A percentile compares a stretch with the other conserved stretches of the same genome.
These are phyloP conservation scores for Cancer borealis DNA, from an alignment of 2,888 invertebrate genomes.

Conservation along the genomic window DNA sequence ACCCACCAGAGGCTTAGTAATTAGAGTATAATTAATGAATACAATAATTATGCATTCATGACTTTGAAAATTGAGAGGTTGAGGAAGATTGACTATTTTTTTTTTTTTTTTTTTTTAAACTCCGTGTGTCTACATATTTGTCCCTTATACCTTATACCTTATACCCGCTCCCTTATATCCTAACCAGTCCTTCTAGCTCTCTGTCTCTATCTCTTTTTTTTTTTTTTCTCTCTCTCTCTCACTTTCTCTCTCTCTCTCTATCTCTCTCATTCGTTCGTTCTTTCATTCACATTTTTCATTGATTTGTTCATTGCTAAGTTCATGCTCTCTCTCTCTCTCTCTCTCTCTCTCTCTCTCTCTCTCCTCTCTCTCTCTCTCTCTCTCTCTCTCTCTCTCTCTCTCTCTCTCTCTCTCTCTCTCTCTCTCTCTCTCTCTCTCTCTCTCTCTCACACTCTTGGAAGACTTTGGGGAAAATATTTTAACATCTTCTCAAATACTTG, in stretches of 20 bases:
- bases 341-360: too few species aligned
- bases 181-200: neutral
- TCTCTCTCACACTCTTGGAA: neutral
- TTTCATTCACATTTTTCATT: too few species aligned
- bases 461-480: neutral
- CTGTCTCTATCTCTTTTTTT: neutral
- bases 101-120: neutral
- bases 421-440: neutral
- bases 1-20: neutral
- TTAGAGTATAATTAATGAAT: neutral
- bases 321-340: too few species aligned
- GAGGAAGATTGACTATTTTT: too few species aligned
- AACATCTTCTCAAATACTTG: neutral
- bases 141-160: neutral
- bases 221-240: neutral
- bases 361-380: too few species aligned
- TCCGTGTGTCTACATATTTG: neutral
- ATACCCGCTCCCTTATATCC: neutral
- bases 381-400: too few species aligned
- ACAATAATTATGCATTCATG: neutral
- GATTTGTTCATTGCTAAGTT: too few species aligned
- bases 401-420: neutral
- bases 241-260: neutral
- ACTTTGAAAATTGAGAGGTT: neutral
- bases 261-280: too few species aligned